phyloP scores from a whole-genome alignment of 1,140 invertebrate genomes.

The Cotesia chilonis region DNA sequence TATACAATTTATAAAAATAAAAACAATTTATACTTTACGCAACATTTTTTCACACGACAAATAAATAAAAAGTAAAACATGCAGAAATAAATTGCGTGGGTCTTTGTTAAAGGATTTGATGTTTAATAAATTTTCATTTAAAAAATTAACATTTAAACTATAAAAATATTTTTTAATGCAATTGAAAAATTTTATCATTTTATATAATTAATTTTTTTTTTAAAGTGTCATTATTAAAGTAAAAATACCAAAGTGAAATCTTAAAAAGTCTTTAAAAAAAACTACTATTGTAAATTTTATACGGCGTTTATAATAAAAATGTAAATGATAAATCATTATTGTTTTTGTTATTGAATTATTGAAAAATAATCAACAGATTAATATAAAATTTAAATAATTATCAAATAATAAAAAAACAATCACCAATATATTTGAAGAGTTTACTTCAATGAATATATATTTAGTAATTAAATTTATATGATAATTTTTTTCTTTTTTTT shows the following conservation, averaged over 20 bases:
- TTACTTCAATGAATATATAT: neutral
- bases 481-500: neutral
- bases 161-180: too few species aligned
- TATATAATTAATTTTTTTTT: too few species aligned
- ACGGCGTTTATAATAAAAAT: neutral
- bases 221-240: too few species aligned
- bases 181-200: too few species aligned
- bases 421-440: neutral
- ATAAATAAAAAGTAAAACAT: conserved; percentile 9
- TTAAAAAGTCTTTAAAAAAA: too few species aligned
- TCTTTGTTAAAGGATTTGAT: neutral
- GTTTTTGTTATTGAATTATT: neutral
- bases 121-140: too few species aligned
- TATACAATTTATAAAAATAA: too few species aligned
- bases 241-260: too few species aligned
- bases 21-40: neutral
- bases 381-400: neutral
- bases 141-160: too few species aligned
- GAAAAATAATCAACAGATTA: neutral
- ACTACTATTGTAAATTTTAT: neutral
- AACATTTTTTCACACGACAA: conserved; percentile 6
- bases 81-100: neutral
- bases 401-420: conserved; percentile 3
- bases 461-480: too few species aligned
- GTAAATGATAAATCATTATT: too few species aligned